These are phyloP conservation scores for Parnassius glacialis DNA, from an alignment of 2,888 invertebrate species.

Conservation along the genomic window DNA sequence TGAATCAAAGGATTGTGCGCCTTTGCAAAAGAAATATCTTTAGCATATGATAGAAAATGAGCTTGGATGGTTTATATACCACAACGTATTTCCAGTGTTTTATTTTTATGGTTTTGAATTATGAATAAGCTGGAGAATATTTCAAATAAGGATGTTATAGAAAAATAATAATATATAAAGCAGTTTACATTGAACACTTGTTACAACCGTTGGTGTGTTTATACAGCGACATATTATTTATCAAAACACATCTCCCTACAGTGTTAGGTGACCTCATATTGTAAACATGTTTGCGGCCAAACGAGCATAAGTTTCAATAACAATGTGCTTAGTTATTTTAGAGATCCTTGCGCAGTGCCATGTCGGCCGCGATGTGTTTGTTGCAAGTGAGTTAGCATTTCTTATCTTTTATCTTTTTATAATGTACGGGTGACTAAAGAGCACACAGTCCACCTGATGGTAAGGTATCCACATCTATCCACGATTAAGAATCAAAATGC, in stretches of 20 bases:
- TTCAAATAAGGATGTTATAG: constrained; percentile 36
- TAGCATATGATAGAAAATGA: no score
- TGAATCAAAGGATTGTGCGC: no score
- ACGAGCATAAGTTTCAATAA: constrained; percentile 35
- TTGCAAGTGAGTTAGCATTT: background rate
- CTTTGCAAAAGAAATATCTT: no score
- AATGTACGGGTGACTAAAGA: no score
- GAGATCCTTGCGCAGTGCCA: constrained; percentile 19
- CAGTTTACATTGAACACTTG: constrained; percentile 53
- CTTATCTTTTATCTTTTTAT: background rate
- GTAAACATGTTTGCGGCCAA: constrained; percentile 55
- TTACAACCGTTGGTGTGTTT: constrained; percentile 50
- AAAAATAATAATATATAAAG: constrained; percentile 40
- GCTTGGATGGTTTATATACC: no score
- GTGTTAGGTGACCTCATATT: constrained; percentile 59
- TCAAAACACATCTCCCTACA: constrained; percentile 59
- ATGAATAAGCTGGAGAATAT: background rate
- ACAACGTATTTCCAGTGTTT: no score
- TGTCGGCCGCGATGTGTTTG: background rate
- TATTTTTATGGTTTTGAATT: no score
- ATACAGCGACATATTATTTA: constrained; percentile 54
- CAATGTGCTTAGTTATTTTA: constrained; percentile 35
- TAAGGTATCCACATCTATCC: no score
- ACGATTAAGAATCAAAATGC: no score
- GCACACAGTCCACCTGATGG: no score